Percentiles rank a stretch among this genome's conserved stretches.
These are phyloP conservation scores for Tetranychus piercei DNA, from an alignment of 2,888 invertebrate species.

Conservation along the genomic window DNA sequence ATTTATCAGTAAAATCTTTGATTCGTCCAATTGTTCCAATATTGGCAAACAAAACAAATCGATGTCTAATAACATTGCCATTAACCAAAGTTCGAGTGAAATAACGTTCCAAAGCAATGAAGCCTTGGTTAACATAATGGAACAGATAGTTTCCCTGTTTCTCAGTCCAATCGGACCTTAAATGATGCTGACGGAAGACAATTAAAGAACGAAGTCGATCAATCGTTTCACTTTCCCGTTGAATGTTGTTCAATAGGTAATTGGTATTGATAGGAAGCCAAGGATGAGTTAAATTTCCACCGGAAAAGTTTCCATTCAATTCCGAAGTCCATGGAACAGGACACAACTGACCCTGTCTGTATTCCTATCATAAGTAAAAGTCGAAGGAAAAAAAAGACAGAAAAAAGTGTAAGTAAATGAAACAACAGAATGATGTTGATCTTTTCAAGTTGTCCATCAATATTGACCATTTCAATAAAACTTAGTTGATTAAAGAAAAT, in stretches of 20 bases:
- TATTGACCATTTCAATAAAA: too few relatives aligned
- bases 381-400: slow-evolving; percentile 28
- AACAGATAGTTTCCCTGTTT: slow-evolving; percentile 38
- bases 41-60: slow-evolving; percentile 56
- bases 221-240: slow-evolving; percentile 14
- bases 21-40: slow-evolving; percentile 43
- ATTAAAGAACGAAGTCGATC: slow-evolving; percentile 4
- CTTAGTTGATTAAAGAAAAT: too few relatives aligned
- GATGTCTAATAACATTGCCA: slow-evolving; percentile 27
- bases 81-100: slow-evolving; percentile 33
- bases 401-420: neutral
- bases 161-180: neutral
- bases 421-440: too few relatives aligned
- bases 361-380: slow-evolving; percentile 23
- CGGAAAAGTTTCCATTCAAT: slow-evolving; percentile 26
- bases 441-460: too few relatives aligned
- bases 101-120: slow-evolving; percentile 54
- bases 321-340: slow-evolving; percentile 46
- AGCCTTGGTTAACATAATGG: slow-evolving; percentile 30
- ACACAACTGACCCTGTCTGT: slow-evolving; percentile 46
- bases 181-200: slow-evolving; percentile 5
- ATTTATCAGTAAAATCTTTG: slow-evolving; percentile 52
- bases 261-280: slow-evolving; percentile 44
- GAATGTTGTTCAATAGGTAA: slow-evolving; percentile 30
- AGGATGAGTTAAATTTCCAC: slow-evolving; percentile 33